These are phyloP conservation scores for Andinoacara biseriatus DNA, from an alignment of 2,113 vertebrate genomes.

Conservation along the genomic window DNA sequence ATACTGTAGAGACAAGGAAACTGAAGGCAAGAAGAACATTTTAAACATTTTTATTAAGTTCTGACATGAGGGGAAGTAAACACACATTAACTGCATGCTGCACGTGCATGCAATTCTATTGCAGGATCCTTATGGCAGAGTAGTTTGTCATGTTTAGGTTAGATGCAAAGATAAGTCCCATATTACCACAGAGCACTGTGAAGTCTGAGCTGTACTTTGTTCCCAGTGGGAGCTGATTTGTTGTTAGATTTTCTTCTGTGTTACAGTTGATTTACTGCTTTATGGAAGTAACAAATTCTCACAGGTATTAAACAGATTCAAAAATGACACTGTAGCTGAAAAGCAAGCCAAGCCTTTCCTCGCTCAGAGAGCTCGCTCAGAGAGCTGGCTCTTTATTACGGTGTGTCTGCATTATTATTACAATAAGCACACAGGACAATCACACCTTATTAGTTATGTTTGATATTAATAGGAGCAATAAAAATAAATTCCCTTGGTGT, in stretches of 20 bases:
- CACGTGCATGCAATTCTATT: conserved; percentile 13
- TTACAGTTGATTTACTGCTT: conserved; percentile 64
- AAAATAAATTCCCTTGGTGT: conserved; percentile 76
- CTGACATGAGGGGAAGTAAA: conserved; percentile 21
- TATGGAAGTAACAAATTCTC: conserved; percentile 59
- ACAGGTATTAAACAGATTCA: conserved; percentile 63
- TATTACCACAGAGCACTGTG: conserved; percentile 50
- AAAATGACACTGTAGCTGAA: conserved; percentile 51
- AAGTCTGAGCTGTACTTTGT: conserved; percentile 28
- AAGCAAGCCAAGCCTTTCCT: conserved; percentile 36
- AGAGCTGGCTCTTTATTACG: conserved; percentile 63
- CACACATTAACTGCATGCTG: conserved; percentile 33
- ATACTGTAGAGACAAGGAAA: background rate
- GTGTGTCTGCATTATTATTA: conserved; percentile 69
- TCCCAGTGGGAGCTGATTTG: conserved; percentile 63
- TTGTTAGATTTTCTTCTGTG: conserved; percentile 52
- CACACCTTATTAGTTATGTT: conserved; percentile 81
- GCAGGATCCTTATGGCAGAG: conserved; percentile 19
- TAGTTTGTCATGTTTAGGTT: conserved; percentile 52
- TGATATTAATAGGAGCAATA: conserved; percentile 80
- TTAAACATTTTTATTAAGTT: background rate
- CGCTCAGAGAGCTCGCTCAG: conserved; percentile 37
- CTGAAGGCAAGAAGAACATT: background rate
- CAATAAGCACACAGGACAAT: conserved; percentile 76
- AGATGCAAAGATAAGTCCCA: conserved; percentile 45